Evolutionary conservation across 2,113 vertebrate species (phyloP).

Genomic region (Saguinus imperator): DNA sequence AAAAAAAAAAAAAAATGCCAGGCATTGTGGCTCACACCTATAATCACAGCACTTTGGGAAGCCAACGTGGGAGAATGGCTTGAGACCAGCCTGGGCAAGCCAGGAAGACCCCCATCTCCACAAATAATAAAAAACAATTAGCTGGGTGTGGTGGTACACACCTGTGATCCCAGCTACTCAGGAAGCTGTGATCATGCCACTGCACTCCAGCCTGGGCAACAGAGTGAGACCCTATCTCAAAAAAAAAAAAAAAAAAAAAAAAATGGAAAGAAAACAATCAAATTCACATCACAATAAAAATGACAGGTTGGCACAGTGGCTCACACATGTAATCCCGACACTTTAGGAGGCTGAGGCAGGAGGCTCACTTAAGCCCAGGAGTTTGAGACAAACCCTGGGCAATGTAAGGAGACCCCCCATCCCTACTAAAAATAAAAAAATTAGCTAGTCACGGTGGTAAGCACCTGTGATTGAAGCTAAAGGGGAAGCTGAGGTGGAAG

Average conservation of each 20-base stretch:
- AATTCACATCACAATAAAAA: constrained; percentile 8
- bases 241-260: background rate
- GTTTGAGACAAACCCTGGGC: too few species aligned
- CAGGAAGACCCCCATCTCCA: background rate
- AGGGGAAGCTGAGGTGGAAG: background rate
- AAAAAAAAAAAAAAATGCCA: background rate
- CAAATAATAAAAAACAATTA: background rate
- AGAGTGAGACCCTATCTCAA: background rate
- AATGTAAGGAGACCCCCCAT: too few species aligned
- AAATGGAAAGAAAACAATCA: background rate
- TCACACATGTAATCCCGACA: too few species aligned
- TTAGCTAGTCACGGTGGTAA: background rate
- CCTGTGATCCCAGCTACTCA: background rate
- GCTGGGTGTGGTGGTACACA: background rate
- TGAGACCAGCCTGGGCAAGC: too few species aligned
- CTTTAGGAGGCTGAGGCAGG: too few species aligned
- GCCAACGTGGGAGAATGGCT: too few species aligned
- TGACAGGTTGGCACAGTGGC: too few species aligned
- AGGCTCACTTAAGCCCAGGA: too few species aligned
- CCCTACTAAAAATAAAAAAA: too few species aligned
- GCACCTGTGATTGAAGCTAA: background rate
- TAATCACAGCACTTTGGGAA: background rate
- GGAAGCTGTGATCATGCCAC: background rate
- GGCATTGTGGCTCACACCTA: background rate
- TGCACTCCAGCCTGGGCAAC: background rate